phyloP scores from a whole-genome alignment of 2,797 vertebrate species.

The Semotilus atromaculatus region DNA sequence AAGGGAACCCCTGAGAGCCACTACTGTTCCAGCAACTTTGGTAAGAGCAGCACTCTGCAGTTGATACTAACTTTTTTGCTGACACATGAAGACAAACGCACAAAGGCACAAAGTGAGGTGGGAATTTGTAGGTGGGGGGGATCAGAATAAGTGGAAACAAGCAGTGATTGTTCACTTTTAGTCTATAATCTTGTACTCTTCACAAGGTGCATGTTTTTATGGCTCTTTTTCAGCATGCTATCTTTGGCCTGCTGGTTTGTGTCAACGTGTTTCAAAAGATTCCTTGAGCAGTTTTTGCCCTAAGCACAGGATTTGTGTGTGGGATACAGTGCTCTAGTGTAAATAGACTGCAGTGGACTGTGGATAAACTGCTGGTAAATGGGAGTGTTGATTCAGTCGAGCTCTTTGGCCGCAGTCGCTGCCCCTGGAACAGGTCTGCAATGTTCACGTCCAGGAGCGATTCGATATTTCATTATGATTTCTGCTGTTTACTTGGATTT shows the following conservation, averaged over 20 bases:
- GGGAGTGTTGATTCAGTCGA: slow-evolving; percentile 72
- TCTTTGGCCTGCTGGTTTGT: slow-evolving; percentile 64
- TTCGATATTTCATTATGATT: slow-evolving; percentile 66
- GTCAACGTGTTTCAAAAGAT: slow-evolving; percentile 69
- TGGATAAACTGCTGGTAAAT: slow-evolving; percentile 70
- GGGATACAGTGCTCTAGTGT: slow-evolving; percentile 69
- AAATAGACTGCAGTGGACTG: slow-evolving; percentile 69
- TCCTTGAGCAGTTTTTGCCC: slow-evolving; percentile 69
- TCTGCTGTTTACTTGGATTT: slow-evolving; percentile 67
- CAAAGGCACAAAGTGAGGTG: background rate
- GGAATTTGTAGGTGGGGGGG: background rate
- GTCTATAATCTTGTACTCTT: slow-evolving; percentile 37
- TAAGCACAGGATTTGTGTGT: slow-evolving; percentile 60
- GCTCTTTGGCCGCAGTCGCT: slow-evolving; percentile 51
- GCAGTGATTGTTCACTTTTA: background rate
- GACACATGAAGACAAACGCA: slow-evolving; percentile 38
- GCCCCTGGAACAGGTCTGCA: slow-evolving; percentile 61
- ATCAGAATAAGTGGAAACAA: slow-evolving; percentile 8
- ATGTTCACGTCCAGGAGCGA: slow-evolving; percentile 62
- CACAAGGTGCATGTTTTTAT: slow-evolving; percentile 62
- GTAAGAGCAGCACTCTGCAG: slow-evolving; percentile 73
- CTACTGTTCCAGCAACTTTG: slow-evolving; percentile 97
- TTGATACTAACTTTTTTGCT: slow-evolving; percentile 48
- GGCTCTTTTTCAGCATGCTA: slow-evolving; percentile 53
- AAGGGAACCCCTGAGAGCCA: slow-evolving; percentile 89